Evolutionary conservation across 23 tunicate species (phyloP).

Genomic region (Styela plicata): DNA sequence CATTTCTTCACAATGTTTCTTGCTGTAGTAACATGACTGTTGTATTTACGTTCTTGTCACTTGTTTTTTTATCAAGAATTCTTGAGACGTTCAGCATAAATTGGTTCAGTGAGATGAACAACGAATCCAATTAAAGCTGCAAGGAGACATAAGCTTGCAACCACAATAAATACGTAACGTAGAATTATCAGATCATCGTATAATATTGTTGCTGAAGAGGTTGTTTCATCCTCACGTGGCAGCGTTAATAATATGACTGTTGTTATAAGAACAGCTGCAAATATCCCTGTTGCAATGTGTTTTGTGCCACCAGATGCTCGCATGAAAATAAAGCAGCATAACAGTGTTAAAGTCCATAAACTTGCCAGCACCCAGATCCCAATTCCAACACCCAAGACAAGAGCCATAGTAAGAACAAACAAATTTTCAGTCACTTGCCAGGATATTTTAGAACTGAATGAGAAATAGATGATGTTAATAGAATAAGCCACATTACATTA

Average conservation of each 20-base stretch:
- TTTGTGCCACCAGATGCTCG: slow-evolving; percentile 19
- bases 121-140: slow-evolving; percentile 23
- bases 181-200: slow-evolving; percentile 38
- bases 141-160: slow-evolving; percentile 18
- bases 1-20: background rate
- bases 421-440: too few relatives aligned
- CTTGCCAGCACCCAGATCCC: slow-evolving; percentile 35
- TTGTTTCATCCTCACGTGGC: slow-evolving; percentile 16
- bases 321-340: slow-evolving; percentile 32
- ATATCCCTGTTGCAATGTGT: slow-evolving; percentile 20
- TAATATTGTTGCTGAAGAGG: slow-evolving; percentile 6
- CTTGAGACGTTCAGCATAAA: slow-evolving; percentile 52
- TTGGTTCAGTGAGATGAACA: slow-evolving; percentile 38
- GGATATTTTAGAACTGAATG: too few relatives aligned
- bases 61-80: background rate
- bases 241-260: slow-evolving; percentile 33
- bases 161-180: slow-evolving; percentile 31
- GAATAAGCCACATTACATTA: too few relatives aligned
- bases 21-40: background rate
- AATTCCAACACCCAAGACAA: slow-evolving; percentile 36
- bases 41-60: background rate
- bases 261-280: slow-evolving; percentile 5
- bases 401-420: slow-evolving; percentile 45
- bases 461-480: too few relatives aligned
- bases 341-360: slow-evolving; percentile 26